Base-by-base conservation (phyloP, 2,797 vertebrate species). In the Brachyrhaphis roseni region DNA sequence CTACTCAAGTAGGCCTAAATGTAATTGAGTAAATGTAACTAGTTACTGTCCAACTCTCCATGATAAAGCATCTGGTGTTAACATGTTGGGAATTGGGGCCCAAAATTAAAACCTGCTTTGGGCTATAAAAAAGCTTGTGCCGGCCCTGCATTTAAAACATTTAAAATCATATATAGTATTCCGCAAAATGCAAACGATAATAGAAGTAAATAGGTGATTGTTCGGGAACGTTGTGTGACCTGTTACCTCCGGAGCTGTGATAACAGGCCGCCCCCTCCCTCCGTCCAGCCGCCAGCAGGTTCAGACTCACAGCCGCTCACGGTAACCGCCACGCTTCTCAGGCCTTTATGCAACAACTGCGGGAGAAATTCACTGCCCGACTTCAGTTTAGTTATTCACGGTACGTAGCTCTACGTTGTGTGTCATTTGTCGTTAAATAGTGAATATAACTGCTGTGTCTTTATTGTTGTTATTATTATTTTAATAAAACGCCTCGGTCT, bases 331-430 rank as follows among this genome's bases (percentile, higher is more conserved):
- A 49, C 77, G 81, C 89, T 79, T 75, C 53, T 84, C 47, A 57
- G 91, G 88, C 88, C 85, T 59, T 78, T 81, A 84, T 91, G 78
- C 75, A 72, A 34, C 34, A 34, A 34, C 51, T 36, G 83, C 85
- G 86, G 81, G 86, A 81, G 78, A 87, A 12, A 77, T 49, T 81
- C 49, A 78, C 80, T 78, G 85, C 86, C 87, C 82, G 81, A 77
- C 75, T 78, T 5, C 74, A 74, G 39, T 80, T 18, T 8, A 81
- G 82, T 78, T 74, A 45, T 72, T 64, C 23, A 91, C 85, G 86
- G 95, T 95, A 86, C 45, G 91, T 87, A 31, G 7, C 36, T 51
- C 75, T 12, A 6, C 15, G 0, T 43, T 28, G 26, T 49, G 13
- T 39, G 26, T 18, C 5, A 59, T 64, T 16, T 64, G 59, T 34